Percentiles rank a stretch among this genome's conserved stretches.
phyloP scores from a whole-genome alignment of 1,140 invertebrate species.

The Wasmannia auropunctata region DNA sequence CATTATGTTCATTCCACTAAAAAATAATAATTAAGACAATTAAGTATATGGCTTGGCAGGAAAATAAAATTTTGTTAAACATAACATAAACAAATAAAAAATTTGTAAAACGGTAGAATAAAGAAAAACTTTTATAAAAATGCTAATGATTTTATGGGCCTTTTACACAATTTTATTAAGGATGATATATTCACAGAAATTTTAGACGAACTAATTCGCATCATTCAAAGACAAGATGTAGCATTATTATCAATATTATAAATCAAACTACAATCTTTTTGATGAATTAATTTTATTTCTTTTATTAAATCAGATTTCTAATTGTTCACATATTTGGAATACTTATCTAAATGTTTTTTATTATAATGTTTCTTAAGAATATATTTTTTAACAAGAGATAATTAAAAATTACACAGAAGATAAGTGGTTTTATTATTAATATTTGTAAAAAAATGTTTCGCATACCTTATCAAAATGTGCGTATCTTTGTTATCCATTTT shows the following conservation, averaged over 20 bases:
- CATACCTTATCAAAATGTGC: not conserved
- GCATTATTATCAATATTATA: not conserved
- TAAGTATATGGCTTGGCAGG: not conserved
- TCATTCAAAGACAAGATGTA: not conserved
- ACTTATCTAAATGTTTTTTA: not conserved
- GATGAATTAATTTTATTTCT: not conserved
- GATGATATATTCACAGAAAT: not conserved
- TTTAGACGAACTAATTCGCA: not conserved
- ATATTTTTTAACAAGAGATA: not conserved
- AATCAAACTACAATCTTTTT: not conserved
- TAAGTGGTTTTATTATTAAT: not conserved
- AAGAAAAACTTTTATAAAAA: not conserved
- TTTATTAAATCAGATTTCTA: not conserved
- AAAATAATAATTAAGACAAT: not conserved
- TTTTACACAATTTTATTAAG: not conserved
- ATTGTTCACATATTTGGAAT: not conserved
- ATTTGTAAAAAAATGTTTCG: not conserved
- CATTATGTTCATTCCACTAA: not conserved
- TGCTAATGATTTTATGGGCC: too few relatives aligned
- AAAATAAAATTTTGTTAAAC: not conserved
- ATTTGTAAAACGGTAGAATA: not conserved
- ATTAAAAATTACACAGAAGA: not conserved
- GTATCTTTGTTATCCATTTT: not conserved
- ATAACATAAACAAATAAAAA: too few relatives aligned
- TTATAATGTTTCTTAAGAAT: too few relatives aligned